Conservation (phyloP, 2,113 vertebrate genomes). For the Drymodes brunneopygia region DNA sequence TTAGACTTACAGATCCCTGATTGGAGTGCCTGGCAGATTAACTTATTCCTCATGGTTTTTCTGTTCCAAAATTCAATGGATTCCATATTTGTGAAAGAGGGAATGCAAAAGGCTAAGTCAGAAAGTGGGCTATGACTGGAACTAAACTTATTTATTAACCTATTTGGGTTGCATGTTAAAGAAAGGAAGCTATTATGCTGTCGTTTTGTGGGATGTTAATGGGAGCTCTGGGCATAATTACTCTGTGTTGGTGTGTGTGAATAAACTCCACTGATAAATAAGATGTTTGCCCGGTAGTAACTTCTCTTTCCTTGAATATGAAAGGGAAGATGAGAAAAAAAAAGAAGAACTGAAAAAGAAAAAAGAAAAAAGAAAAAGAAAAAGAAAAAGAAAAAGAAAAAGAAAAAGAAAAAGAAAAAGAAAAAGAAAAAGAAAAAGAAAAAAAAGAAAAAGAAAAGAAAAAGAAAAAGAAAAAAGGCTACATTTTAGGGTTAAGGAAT, state of each 20-base stretch:
- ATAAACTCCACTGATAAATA: constrained; percentile 57
- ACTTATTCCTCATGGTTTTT: constrained; percentile 57
- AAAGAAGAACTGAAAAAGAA: background rate
- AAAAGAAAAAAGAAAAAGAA: rapidly evolving
- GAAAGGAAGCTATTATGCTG: constrained; percentile 68
- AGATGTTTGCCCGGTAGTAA: constrained; percentile 44
- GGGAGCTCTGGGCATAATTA: constrained; percentile 62
- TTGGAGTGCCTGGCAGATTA: constrained; percentile 54
- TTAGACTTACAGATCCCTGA: constrained; percentile 48
- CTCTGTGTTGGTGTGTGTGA: constrained; percentile 43
- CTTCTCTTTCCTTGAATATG: background rate
- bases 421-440: rapidly evolving
- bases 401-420: too few relatives aligned
- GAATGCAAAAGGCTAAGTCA: constrained; percentile 44
- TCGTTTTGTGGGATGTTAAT: constrained; percentile 46
- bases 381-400: rapidly evolving
- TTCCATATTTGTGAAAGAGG: constrained; percentile 50
- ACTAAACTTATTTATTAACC: constrained; percentile 56
- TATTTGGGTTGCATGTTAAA: constrained; percentile 44
- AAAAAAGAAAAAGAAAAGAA: rapidly evolving
- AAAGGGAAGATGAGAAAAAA: background rate
- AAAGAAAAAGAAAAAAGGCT: rapidly evolving
- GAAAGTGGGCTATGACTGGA: constrained; percentile 56
- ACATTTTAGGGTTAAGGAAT: background rate
- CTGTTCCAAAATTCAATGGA: constrained; percentile 64